Percentiles rank a stretch among this genome's conserved stretches.
These are phyloP conservation scores for Edolisoma coerulescens DNA, from an alignment of 2,113 vertebrate genomes.

Conservation along the genomic window DNA sequence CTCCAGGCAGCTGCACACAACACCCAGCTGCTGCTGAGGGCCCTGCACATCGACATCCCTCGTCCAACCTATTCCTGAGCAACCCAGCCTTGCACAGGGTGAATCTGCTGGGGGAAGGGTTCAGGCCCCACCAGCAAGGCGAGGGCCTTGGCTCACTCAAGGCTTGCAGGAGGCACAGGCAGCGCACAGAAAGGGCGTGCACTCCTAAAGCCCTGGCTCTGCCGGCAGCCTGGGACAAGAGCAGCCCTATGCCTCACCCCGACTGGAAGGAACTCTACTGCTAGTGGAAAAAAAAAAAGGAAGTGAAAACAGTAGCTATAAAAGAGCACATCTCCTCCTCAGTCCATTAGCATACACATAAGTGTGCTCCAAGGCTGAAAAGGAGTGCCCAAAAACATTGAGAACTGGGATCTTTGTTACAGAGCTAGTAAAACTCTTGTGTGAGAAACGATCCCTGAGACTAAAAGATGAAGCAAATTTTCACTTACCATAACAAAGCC, in stretches of 20 bases:
- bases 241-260: not conserved
- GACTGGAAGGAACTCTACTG: not conserved
- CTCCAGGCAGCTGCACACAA: not conserved
- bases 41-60: accelerated
- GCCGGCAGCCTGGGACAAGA: not conserved
- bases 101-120: not conserved
- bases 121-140: not conserved
- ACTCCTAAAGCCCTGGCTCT: not conserved
- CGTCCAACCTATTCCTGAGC: not conserved
- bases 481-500: not conserved
- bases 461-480: not conserved
- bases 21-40: not conserved
- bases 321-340: not conserved
- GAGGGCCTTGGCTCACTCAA: not conserved
- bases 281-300: not conserved
- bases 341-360: accelerated
- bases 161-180: not conserved
- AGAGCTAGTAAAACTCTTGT: not conserved
- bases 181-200: not conserved
- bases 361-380: not conserved
- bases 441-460: not conserved
- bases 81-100: not conserved
- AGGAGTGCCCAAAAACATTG: not conserved
- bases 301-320: not conserved
- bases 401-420: not conserved